Conservation (phyloP, 2,113 vertebrate genomes). For the Myrmophylax atrothorax region DNA sequence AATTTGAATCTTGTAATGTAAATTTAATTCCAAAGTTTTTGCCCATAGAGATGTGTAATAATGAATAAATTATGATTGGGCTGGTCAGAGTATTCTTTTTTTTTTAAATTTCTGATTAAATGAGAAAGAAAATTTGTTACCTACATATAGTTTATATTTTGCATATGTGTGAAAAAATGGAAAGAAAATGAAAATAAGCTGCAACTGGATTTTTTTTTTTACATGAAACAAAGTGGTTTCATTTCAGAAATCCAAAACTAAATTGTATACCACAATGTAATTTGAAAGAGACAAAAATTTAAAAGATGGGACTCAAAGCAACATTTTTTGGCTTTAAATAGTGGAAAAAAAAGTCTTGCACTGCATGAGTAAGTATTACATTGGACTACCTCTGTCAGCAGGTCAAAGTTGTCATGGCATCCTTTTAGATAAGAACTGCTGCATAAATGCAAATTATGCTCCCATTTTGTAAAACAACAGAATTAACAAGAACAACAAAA, state of each 20-base stretch:
- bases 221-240: not conserved
- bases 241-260: not conserved
- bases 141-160: not conserved
- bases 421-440: not conserved
- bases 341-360: not conserved
- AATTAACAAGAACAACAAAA: not conserved
- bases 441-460: not conserved
- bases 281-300: not conserved
- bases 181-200: not conserved
- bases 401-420: not conserved
- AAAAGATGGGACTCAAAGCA: not conserved
- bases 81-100: not conserved
- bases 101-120: not conserved
- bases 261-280: not conserved
- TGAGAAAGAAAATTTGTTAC: not conserved
- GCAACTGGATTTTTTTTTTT: not conserved
- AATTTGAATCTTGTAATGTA: not conserved
- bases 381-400: not conserved
- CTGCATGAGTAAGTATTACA: not conserved
- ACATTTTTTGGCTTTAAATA: not conserved
- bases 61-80: not conserved
- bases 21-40: not conserved
- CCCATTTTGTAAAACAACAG: not conserved
- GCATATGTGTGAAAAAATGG: not conserved
- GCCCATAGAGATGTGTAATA: not conserved